Conservation (phyloP, 2,888 invertebrate species). For the Noctua janthina region DNA sequence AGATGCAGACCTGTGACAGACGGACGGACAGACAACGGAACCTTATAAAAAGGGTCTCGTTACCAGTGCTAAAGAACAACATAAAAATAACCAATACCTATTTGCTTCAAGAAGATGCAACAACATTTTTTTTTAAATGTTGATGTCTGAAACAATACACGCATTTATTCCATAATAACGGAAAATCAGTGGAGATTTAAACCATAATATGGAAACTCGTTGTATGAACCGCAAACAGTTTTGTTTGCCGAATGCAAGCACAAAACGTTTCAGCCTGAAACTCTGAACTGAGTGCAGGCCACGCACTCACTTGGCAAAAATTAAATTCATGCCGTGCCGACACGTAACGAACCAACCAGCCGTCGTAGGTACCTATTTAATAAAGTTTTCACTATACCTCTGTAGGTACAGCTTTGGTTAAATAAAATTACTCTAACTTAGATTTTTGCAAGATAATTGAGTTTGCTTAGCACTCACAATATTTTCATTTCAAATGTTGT, state of each 20-base stretch:
- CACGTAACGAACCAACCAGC: conserved; percentile 1
- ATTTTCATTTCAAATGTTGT: background rate
- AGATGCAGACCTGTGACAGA: background rate
- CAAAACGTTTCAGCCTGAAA: conserved; percentile 17
- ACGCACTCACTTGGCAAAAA: conserved; percentile 10
- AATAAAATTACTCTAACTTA: background rate
- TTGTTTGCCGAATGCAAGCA: conserved; percentile 3
- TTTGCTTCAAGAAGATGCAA: no score
- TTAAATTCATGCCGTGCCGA: background rate
- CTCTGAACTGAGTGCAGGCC: conserved; percentile 1
- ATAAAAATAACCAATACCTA: background rate
- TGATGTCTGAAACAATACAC: background rate
- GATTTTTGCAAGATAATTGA: conserved; percentile 2
- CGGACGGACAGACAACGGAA: background rate
- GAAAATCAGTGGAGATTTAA: background rate
- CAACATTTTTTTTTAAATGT: background rate
- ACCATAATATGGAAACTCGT: background rate
- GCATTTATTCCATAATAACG: background rate
- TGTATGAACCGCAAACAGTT: background rate
- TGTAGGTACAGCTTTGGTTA: background rate
- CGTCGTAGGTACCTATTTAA: background rate
- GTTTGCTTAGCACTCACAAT: background rate
- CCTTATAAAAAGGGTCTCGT: background rate
- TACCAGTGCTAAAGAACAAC: background rate
- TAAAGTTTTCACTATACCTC: background rate